These are phyloP conservation scores for Lepeophtheirus salmonis DNA, from an alignment of 1,140 invertebrate genomes.

Conservation along the genomic window DNA sequence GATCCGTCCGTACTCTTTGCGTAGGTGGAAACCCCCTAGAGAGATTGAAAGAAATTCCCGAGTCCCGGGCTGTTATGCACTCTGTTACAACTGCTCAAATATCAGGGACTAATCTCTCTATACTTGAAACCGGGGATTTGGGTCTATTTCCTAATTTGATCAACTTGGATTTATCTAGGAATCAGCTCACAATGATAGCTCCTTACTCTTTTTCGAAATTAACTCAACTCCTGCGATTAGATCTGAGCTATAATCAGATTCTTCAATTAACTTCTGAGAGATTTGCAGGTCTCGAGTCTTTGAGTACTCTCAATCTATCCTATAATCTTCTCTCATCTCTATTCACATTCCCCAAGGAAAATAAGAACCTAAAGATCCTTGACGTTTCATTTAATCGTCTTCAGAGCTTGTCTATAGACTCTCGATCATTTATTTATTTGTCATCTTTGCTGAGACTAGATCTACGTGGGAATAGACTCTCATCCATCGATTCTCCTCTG, in stretches of 20 bases:
- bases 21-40: slow-evolving; percentile 58
- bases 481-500: background rate
- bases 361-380: slow-evolving; percentile 38
- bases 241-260: slow-evolving; percentile 60
- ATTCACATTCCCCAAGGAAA: slow-evolving; percentile 57
- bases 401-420: background rate
- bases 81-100: slow-evolving; percentile 57
- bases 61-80: slow-evolving; percentile 38
- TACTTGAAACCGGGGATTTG: slow-evolving; percentile 69
- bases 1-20: slow-evolving; percentile 49
- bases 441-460: slow-evolving; percentile 3
- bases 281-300: slow-evolving; percentile 48
- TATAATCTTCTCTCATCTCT: slow-evolving; percentile 58
- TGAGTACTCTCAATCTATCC: slow-evolving; percentile 56
- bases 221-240: slow-evolving; percentile 50
- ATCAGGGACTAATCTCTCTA: slow-evolving; percentile 56
- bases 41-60: slow-evolving; percentile 39
- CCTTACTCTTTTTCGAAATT: slow-evolving; percentile 61
- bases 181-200: slow-evolving; percentile 56
- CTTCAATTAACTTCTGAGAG: slow-evolving; percentile 65
- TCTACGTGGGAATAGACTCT: slow-evolving; percentile 4
- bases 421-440: background rate
- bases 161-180: slow-evolving; percentile 48
- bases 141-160: slow-evolving; percentile 58
- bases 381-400: slow-evolving; percentile 15